phyloP scores from a whole-genome alignment of 1,140 invertebrate species.

The Musca vetustissima region DNA sequence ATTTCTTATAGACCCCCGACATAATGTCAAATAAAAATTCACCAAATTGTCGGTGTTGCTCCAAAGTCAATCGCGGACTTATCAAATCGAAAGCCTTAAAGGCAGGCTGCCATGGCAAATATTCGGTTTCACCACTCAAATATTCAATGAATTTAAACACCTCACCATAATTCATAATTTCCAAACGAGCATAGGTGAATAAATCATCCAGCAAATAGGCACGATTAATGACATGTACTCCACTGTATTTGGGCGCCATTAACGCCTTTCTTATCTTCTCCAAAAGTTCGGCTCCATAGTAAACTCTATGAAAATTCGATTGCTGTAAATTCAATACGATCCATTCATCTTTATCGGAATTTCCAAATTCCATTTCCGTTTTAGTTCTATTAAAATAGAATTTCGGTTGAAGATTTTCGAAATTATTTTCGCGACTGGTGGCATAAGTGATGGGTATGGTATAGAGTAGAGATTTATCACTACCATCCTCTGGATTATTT shows the following conservation, averaged over 20 bases:
- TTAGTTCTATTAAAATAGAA: slow-evolving; percentile 46
- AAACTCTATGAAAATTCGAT: slow-evolving; percentile 65
- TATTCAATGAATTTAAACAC: slow-evolving; percentile 60
- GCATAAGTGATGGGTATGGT: slow-evolving; percentile 66
- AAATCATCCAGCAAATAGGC: slow-evolving; percentile 78
- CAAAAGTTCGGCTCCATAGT: slow-evolving; percentile 63
- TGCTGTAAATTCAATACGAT: slow-evolving; percentile 57
- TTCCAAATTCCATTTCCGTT: slow-evolving; percentile 33
- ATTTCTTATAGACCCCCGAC: slow-evolving; percentile 29
- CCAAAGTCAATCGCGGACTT: slow-evolving; percentile 28
- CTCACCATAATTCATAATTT: slow-evolving; percentile 58
- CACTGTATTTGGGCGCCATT: slow-evolving; percentile 42
- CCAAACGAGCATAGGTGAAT: slow-evolving; percentile 65
- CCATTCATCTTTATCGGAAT: slow-evolving; percentile 40
- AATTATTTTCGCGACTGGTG: slow-evolving; percentile 57
- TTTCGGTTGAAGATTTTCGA: slow-evolving; percentile 58
- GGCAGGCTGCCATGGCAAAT: slow-evolving; percentile 62
- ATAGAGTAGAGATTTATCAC: slow-evolving; percentile 55
- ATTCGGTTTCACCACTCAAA: slow-evolving; percentile 58
- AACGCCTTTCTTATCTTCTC: slow-evolving; percentile 56
- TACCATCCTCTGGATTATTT: slow-evolving; percentile 46
- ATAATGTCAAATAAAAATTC: slow-evolving; percentile 34
- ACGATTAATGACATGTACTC: slow-evolving; percentile 69
- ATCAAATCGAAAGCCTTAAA: slow-evolving; percentile 35
- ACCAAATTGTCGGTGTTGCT: slow-evolving; percentile 35